Evolutionary conservation across 1,140 invertebrate genomes (phyloP), one percentile per base, ranked within the genome.

Genomic region (Cydia fagiglandana): DNA sequence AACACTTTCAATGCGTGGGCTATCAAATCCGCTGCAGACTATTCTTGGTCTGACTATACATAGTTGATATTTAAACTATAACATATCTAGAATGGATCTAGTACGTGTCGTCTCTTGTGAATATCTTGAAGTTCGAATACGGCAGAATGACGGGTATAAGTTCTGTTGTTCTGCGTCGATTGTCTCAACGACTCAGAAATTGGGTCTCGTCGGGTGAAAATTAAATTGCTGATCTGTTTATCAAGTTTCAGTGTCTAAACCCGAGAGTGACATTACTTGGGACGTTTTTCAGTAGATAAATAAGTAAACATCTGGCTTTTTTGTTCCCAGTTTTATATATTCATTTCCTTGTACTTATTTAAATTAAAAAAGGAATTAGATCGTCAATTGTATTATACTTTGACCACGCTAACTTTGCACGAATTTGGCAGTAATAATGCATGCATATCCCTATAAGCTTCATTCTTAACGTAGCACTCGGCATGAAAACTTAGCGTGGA

Each of bases 171-270:
- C 34, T 7, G 34, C n/a, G 34, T 13, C 66, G 64, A 70, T 45
- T 70, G 66, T 70, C 45, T 70, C n/a, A 34, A 34, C 64, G 66
- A 38, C 66, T 70, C n/a, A 6, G 66, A 70, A 45, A 70, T 70
- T 70, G 66, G 45, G 66, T 38, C 34, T 70, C 66, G 17, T n/a
- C 30, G 66, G 13, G 28, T 28, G 24, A 17, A 70, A 70, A 70
- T 70, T 41, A 70, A 70, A 70, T 70, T 70, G 66, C 66, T 41
- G 66, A 70, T 70, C 38, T 70, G 66, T 70, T 70, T 70, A 70
- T 70, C 66, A 70, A 45, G 66, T 70, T 70, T 70, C 66, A 38
- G 66, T 64, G 15, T 38, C 50, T 13, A 50, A 64, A 75, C 10
- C 4, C 20, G 28, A 70, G 28, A 30, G 45, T 45, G 7, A 64